Evolutionary conservation across 1,140 invertebrate genomes (phyloP).

Genomic region (Drosophila auraria): DNA sequence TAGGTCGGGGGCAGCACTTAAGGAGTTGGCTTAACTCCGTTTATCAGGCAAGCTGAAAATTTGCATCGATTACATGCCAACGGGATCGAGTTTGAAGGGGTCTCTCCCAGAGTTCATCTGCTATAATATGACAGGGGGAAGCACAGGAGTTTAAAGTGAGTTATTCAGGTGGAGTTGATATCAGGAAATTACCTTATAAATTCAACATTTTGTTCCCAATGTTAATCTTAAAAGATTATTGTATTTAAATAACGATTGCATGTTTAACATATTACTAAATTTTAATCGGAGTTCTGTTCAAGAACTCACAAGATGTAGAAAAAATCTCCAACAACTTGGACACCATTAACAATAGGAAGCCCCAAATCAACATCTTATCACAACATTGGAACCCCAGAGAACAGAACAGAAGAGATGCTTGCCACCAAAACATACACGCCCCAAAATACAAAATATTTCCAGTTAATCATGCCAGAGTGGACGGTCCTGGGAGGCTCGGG

Average conservation of each 20-base stretch:
- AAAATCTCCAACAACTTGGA: background rate
- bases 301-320: background rate
- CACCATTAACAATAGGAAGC: constrained; percentile 20
- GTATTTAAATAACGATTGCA: background rate
- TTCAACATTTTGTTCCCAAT: background rate
- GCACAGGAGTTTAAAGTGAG: background rate
- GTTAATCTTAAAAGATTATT: background rate
- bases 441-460: constrained; percentile 53
- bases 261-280: background rate
- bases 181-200: background rate
- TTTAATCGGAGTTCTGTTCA: background rate
- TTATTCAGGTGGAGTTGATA: background rate
- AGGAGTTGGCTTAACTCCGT: constrained; percentile 61
- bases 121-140: constrained; percentile 1
- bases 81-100: constrained; percentile 26
- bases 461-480: constrained; percentile 42
- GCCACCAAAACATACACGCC: constrained; percentile 44
- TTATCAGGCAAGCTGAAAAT: constrained; percentile 70
- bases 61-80: constrained; percentile 69
- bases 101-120: background rate
- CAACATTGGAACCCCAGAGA: constrained; percentile 23
- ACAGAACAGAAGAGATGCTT: constrained; percentile 3
- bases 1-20: constrained; percentile 41
- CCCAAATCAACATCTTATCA: constrained; percentile 45
- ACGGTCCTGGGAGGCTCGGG: constrained; percentile 50